Percentiles rank a stretch among this genome's conserved stretches.
Evolutionary conservation across 2,888 invertebrate genomes (phyloP).

Genomic region (Gisinianus flammeolus): DNA sequence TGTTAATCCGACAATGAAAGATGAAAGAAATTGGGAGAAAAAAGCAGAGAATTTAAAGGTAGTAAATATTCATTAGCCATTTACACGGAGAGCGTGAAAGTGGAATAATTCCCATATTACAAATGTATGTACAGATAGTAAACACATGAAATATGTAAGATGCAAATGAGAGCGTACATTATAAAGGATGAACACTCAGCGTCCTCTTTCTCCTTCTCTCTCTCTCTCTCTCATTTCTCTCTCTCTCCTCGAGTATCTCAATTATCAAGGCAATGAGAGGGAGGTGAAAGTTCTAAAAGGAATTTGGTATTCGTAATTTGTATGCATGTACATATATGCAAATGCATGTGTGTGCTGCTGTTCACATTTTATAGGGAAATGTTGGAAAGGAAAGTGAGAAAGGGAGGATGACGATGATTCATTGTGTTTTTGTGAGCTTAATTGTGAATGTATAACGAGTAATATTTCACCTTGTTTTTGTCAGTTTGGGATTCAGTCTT

Average conservation of each 20-base stretch:
- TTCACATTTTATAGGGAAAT: neutral
- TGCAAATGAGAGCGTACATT: too few species aligned
- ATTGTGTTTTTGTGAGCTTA: slow-evolving; percentile 51
- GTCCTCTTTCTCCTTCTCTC: too few species aligned
- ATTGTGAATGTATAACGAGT: slow-evolving; percentile 53
- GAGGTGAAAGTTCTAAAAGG: too few species aligned
- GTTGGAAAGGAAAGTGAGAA: neutral
- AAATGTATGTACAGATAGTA: too few species aligned
- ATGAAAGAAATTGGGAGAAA: too few species aligned
- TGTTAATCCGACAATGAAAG: neutral
- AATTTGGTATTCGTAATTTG: too few species aligned
- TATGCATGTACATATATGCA: neutral
- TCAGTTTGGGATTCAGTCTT: slow-evolving; percentile 79
- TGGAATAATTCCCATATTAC: too few species aligned
- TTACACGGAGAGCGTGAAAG: neutral
- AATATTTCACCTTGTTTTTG: slow-evolving; percentile 57
- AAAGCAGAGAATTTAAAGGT: slow-evolving; percentile 29
- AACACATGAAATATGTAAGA: too few species aligned
- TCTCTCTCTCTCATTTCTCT: too few species aligned
- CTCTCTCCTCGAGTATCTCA: too few species aligned
- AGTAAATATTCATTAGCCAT: slow-evolving; percentile 19
- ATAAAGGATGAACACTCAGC: too few species aligned
- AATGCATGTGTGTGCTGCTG: neutral
- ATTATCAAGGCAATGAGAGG: too few species aligned
- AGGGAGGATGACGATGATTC: slow-evolving; percentile 54